phyloP scores from a whole-genome alignment of 1,140 invertebrate species.

The Bombus breviceps region DNA sequence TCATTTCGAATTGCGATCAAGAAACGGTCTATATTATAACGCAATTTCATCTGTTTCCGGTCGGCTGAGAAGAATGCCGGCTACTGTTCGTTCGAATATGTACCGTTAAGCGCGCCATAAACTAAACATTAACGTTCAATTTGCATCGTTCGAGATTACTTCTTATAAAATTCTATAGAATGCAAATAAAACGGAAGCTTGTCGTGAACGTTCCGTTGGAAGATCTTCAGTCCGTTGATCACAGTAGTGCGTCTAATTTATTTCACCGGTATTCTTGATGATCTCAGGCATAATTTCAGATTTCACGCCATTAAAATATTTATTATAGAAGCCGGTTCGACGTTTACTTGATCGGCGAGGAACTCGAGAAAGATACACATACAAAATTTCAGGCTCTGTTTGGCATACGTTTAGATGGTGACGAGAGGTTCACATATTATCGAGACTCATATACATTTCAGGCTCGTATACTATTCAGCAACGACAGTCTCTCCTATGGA shows the following conservation, averaged over 20 bases:
- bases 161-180: too few relatives aligned
- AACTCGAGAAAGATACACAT: too few relatives aligned
- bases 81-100: background rate
- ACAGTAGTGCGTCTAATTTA: background rate
- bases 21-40: background rate
- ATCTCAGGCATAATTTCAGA: background rate
- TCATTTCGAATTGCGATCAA: background rate
- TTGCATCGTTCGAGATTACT: background rate
- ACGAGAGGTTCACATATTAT: background rate
- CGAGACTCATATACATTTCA: too few relatives aligned
- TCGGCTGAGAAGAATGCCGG: background rate
- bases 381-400: slow-evolving; percentile 9
- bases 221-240: background rate
- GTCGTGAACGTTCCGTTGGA: background rate
- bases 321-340: too few relatives aligned
- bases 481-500: background rate
- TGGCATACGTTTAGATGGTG: background rate
- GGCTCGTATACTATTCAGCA: background rate
- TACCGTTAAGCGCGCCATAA: slow-evolving; percentile 24
- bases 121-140: background rate
- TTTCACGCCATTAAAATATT: too few relatives aligned
- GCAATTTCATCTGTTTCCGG: background rate
- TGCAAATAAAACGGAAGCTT: background rate
- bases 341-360: background rate
- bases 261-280: background rate